phyloP scores from a whole-genome alignment of 2,113 vertebrate species.

The Pavo muticus region DNA sequence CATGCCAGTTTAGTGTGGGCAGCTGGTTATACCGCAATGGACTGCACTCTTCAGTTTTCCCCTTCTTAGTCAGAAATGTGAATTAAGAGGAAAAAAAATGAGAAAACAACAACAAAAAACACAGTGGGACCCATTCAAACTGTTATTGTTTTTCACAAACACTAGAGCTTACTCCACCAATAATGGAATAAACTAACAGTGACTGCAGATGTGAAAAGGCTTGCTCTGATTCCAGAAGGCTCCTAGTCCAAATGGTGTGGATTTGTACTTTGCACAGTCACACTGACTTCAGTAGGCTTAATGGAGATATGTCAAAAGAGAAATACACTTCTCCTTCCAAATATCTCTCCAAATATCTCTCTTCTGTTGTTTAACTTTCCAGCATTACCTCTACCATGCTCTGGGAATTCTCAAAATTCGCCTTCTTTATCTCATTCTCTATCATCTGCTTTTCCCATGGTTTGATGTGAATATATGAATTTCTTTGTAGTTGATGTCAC shows the following conservation, averaged over 20 bases:
- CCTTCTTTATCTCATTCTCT: neutral
- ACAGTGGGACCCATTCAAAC: neutral
- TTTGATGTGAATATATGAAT: neutral
- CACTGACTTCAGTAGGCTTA: neutral
- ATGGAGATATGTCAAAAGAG: neutral
- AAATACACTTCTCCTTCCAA: neutral
- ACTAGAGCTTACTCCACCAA: neutral
- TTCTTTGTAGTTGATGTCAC: neutral
- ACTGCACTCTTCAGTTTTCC: fast-evolving
- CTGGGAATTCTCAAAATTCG: constrained; percentile 5
- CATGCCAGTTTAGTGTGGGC: neutral
- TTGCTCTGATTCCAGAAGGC: neutral
- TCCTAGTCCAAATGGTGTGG: neutral
- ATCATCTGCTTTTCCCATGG: neutral
- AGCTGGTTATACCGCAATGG: fast-evolving
- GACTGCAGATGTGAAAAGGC: neutral
- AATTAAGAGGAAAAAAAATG: neutral
- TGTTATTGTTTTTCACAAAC: neutral
- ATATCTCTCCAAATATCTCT: neutral
- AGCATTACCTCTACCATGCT: neutral
- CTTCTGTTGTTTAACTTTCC: neutral
- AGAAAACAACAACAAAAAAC: neutral
- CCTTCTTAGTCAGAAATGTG: neutral
- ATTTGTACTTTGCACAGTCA: neutral
- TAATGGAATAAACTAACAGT: neutral